Evolutionary conservation across 2,113 vertebrate species (phyloP).

Genomic region (Mormyrus lacerda): DNA sequence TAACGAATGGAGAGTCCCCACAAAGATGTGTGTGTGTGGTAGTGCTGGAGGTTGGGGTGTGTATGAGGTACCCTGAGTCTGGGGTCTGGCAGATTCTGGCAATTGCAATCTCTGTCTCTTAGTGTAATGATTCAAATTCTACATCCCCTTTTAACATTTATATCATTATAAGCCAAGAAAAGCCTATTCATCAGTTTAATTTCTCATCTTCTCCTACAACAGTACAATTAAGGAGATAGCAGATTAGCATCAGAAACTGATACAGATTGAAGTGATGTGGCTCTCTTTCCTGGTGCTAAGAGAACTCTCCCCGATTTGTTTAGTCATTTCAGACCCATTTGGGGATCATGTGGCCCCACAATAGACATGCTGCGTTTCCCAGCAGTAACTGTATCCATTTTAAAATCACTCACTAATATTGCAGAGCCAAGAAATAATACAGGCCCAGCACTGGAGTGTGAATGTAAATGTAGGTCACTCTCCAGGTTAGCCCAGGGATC

Average conservation of each 20-base stretch:
- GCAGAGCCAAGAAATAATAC: slow-evolving; percentile 57
- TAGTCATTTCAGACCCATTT: slow-evolving; percentile 57
- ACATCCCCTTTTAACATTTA: slow-evolving; percentile 4
- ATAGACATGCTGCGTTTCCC: slow-evolving; percentile 73
- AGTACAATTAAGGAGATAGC: slow-evolving; percentile 68
- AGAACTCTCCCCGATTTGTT: slow-evolving; percentile 86
- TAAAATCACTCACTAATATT: slow-evolving; percentile 58
- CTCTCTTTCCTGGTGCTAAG: slow-evolving; percentile 82
- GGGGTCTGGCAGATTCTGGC: neutral
- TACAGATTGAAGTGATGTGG: slow-evolving; percentile 82
- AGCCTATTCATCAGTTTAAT: slow-evolving; percentile 1
- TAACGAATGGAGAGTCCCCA: no score
- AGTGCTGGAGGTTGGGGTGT: neutral
- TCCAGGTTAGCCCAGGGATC: slow-evolving; percentile 55
- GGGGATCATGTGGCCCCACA: slow-evolving; percentile 74
- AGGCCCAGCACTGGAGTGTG: slow-evolving; percentile 54
- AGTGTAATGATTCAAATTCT: neutral
- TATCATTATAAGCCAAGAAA: neutral
- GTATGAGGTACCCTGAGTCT: neutral
- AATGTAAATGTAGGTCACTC: slow-evolving; percentile 63
- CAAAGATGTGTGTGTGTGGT: neutral
- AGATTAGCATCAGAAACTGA: slow-evolving; percentile 89
- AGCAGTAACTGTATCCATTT: slow-evolving; percentile 54
- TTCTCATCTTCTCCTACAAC: slow-evolving; percentile 59
- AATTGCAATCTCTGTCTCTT: neutral